These are phyloP conservation scores for Eira barbara DNA, from an alignment of 2,113 vertebrate genomes.

Conservation along the genomic window DNA sequence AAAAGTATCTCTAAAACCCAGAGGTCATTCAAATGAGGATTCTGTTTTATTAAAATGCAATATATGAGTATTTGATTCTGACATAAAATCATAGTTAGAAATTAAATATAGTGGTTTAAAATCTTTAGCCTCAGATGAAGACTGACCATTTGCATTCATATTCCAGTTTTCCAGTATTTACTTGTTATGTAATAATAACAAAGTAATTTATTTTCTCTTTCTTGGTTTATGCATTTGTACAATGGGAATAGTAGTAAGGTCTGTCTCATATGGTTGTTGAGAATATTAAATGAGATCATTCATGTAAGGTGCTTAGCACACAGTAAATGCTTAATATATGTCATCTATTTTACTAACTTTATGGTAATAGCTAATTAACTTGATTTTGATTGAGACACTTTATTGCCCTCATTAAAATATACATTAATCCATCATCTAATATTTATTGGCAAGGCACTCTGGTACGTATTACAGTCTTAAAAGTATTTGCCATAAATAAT, in stretches of 20 bases:
- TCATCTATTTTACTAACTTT: constrained; percentile 38
- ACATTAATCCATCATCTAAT: constrained; percentile 56
- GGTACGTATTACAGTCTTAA: not conserved
- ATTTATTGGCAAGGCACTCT: constrained; percentile 48
- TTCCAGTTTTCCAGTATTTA: not conserved
- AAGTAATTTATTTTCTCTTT: not conserved
- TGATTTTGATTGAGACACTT: constrained; percentile 49
- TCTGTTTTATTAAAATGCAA: not conserved
- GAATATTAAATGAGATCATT: constrained; percentile 37
- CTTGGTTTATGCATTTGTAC: not conserved
- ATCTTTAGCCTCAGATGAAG: not conserved
- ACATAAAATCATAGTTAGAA: not conserved
- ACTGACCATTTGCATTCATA: not conserved
- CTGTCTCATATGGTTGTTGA: not conserved
- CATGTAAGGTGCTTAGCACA: not conserved
- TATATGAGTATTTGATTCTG: not conserved
- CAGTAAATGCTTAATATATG: not conserved
- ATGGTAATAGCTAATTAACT: constrained; percentile 55
- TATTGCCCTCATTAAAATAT: constrained; percentile 48
- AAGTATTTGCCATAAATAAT: constrained; percentile 63
- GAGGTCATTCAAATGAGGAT: not conserved
- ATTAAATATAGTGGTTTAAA: not conserved
- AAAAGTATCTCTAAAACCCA: not conserved
- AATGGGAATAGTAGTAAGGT: not conserved
- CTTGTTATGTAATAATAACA: not conserved